Evolutionary conservation across 1,140 invertebrate species (phyloP).

Genomic region (Drosophila murphyi): DNA sequence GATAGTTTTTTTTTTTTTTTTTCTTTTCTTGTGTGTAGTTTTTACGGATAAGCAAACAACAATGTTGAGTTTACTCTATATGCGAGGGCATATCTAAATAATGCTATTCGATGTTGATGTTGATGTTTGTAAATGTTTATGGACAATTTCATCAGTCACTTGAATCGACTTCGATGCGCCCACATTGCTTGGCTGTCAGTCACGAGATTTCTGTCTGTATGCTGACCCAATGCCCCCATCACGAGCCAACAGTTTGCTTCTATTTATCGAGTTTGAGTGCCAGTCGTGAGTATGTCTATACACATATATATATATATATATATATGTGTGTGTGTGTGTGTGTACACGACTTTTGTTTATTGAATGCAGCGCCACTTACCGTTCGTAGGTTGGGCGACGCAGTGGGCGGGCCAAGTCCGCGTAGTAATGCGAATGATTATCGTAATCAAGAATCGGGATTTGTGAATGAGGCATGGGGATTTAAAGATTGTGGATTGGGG

Average conservation of each 20-base stretch:
- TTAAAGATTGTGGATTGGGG: background rate
- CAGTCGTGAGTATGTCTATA: background rate
- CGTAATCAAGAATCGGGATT: conserved; percentile 6
- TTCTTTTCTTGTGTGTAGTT: too few species aligned
- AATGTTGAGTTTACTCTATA: background rate
- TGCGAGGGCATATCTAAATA: background rate
- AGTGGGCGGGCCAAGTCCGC: conserved; percentile 18
- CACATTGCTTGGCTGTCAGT: conserved; percentile 38
- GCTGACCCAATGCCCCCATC: conserved; percentile 34
- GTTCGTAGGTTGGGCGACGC: conserved; percentile 33
- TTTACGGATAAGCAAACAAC: background rate
- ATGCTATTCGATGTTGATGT: background rate
- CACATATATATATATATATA: background rate
- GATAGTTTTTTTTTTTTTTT: too few species aligned
- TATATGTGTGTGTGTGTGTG: background rate
- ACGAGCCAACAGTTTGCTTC: conserved; percentile 26
- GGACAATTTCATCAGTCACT: conserved; percentile 46
- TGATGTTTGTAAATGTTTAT: conserved; percentile 27
- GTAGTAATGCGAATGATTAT: conserved; percentile 15
- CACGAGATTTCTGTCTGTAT: conserved; percentile 38
- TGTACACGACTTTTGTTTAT: conserved; percentile 28
- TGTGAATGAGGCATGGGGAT: too few species aligned
- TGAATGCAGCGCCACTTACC: conserved; percentile 31
- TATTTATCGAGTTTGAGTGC: background rate
- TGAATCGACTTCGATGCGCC: conserved; percentile 23